These are phyloP conservation scores for Acanthosepion lycidas DNA, from an alignment of 2,888 invertebrate genomes.

Conservation along the genomic window DNA sequence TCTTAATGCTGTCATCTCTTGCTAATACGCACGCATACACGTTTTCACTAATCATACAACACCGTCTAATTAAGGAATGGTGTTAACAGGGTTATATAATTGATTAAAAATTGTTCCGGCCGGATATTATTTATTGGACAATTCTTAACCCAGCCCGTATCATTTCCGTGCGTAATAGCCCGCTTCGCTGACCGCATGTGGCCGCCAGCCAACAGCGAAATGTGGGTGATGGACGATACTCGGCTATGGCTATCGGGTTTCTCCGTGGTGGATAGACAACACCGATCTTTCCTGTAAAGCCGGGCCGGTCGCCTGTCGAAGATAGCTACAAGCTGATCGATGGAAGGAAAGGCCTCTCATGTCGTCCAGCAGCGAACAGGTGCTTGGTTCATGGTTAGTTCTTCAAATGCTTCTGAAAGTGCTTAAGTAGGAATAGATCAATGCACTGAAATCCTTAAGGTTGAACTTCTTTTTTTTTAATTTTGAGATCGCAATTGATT, in stretches of 20 bases:
- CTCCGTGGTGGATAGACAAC: neutral
- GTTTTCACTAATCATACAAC: neutral
- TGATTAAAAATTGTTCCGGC: neutral
- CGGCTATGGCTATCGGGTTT: neutral
- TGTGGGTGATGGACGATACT: neutral
- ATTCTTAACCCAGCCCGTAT: conserved; percentile 12
- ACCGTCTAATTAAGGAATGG: neutral
- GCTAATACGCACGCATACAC: too few species aligned
- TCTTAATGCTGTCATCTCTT: too few species aligned
- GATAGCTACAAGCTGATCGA: neutral
- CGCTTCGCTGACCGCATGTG: conserved; percentile 7
- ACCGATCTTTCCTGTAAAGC: conserved; percentile 16
- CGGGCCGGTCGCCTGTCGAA: neutral
- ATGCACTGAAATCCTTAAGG: too few species aligned
- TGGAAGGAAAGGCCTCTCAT: neutral
- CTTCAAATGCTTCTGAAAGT: neutral
- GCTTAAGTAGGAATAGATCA: too few species aligned
- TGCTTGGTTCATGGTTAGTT: neutral
- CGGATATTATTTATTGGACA: conserved; percentile 9
- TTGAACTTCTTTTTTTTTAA: too few species aligned
- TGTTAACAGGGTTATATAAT: conserved; percentile 16
- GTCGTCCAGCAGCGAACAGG: neutral
- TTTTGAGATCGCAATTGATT: too few species aligned
- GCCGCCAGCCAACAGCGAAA: neutral
- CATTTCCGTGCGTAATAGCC: neutral